Base-by-base conservation (phyloP, 1,140 invertebrate species). In the Aphis craccivora region DNA sequence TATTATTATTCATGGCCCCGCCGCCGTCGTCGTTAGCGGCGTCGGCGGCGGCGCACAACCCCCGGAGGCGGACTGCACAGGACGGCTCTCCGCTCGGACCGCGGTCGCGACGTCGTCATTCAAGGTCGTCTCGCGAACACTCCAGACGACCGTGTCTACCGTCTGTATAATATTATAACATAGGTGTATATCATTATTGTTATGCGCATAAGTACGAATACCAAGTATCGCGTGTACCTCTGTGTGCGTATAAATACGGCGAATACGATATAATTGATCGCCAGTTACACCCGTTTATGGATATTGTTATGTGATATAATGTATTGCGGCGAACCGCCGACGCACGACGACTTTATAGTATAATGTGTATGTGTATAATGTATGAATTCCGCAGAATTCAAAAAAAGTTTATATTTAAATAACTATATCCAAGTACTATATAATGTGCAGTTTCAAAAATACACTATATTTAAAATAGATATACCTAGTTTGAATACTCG, bases 21-120 rank as follows among this genome's bases (percentile, higher is more conserved):
- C 87, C 87, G 6, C 45, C 18, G n/a, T 7, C 14, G 45, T 30
- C 25, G 30, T 67, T 30, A 7, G 45, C 14, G n/a, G 7, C 14
- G 40, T 2, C 30, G 14, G 30, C 18, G 86, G n/a, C 86, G 30
- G 45, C 30, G 14, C 7, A 22, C 30, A 20, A 88, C n/a, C 87
- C n/a, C 87, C 87, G 87, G 87, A 89, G 87, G 87, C 87, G 51
- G 35, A 89, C 87, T 40, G 87, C 48, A 45, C 45, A 23, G n/a
- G 25, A 83, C 76, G 18, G 76, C n/a, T 45, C 23, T 45, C 30
- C 30, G 40, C 84, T 86, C 84, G 45, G 86, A 88, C 51, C 55
- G 37, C 88, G 88, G 48, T 89, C 88, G 88, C 51, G 60, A n/a
- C 60, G 14, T 76, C 60, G 88, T 76, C 60, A 35, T 89, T 40